A percentile compares a stretch with the other conserved stretches of the same genome.
Evolutionary conservation across 1,140 invertebrate species (phyloP).

Genomic region (Drosophila asahinai): DNA sequence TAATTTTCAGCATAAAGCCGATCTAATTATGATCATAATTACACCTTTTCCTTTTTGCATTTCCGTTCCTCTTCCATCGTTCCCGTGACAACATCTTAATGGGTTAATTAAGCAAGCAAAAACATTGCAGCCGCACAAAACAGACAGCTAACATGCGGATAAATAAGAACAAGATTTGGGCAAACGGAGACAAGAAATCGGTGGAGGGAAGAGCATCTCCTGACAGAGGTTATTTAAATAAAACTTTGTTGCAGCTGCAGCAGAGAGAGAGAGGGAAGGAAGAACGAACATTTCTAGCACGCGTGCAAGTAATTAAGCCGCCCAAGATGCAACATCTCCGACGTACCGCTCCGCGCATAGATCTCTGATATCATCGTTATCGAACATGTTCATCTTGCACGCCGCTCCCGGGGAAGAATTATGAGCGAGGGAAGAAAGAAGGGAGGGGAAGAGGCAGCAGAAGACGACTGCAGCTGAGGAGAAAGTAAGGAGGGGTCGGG

Average conservation of each 20-base stretch:
- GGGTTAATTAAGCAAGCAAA: constrained; percentile 81
- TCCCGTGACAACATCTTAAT: constrained; percentile 58
- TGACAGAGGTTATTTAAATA: constrained; percentile 47
- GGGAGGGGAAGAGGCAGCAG: neutral
- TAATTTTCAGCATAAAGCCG: neutral
- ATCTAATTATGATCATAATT: neutral
- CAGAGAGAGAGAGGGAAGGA: constrained; percentile 31
- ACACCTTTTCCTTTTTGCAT: neutral
- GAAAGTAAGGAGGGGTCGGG: constrained; percentile 54
- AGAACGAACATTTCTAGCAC: constrained; percentile 74
- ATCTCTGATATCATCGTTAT: constrained; percentile 74
- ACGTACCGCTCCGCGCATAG: constrained; percentile 41
- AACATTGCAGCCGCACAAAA: constrained; percentile 69
- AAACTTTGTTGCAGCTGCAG: constrained; percentile 44
- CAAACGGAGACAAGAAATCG: constrained; percentile 14
- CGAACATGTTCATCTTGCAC: constrained; percentile 72
- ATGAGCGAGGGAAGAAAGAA: constrained; percentile 23
- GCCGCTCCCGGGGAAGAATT: constrained; percentile 45
- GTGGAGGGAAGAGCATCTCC: constrained; percentile 13
- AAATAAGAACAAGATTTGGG: constrained; percentile 45
- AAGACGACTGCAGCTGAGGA: constrained; percentile 28
- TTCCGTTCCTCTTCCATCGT: neutral
- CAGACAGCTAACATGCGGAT: constrained; percentile 58
- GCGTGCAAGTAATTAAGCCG: constrained; percentile 80
- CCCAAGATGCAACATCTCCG: constrained; percentile 75